Conservation (phyloP, 2,113 vertebrate species). For the Electrona antarctica region DNA sequence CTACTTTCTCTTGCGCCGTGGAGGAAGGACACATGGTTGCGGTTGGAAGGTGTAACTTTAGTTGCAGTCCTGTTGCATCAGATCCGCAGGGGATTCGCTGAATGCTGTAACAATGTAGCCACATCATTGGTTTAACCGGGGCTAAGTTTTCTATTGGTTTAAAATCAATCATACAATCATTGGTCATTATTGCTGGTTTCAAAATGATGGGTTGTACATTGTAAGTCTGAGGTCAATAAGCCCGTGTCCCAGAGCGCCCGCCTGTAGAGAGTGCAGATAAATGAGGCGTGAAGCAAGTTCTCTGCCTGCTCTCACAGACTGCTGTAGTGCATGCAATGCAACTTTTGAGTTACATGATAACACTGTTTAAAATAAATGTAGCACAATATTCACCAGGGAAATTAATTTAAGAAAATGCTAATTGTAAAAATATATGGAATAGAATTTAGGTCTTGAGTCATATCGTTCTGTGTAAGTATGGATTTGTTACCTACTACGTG, state of each 20-base stretch:
- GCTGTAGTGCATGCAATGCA: too few species aligned
- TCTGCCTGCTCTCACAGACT: too few species aligned
- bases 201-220: background rate
- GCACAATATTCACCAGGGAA: too few species aligned
- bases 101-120: conserved; percentile 69
- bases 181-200: conserved; percentile 50
- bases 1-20: conserved; percentile 68
- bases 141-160: conserved; percentile 67
- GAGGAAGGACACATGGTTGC: conserved; percentile 79
- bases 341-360: too few species aligned
- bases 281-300: too few species aligned
- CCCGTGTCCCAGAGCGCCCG: background rate
- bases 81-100: conserved; percentile 79
- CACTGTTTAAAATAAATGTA: too few species aligned
- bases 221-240: background rate
- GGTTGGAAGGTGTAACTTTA: conserved; percentile 74
- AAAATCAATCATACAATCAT: conserved; percentile 45
- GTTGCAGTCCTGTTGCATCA: conserved; percentile 86
- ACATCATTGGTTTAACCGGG: conserved; percentile 63
- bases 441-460: too few species aligned
- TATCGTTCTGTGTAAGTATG: too few species aligned
- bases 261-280: too few species aligned
- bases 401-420: too few species aligned
- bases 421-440: too few species aligned
- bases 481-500: too few species aligned